Conservation (phyloP, 2,797 vertebrate species). For the Philypnodon macrostomus region DNA sequence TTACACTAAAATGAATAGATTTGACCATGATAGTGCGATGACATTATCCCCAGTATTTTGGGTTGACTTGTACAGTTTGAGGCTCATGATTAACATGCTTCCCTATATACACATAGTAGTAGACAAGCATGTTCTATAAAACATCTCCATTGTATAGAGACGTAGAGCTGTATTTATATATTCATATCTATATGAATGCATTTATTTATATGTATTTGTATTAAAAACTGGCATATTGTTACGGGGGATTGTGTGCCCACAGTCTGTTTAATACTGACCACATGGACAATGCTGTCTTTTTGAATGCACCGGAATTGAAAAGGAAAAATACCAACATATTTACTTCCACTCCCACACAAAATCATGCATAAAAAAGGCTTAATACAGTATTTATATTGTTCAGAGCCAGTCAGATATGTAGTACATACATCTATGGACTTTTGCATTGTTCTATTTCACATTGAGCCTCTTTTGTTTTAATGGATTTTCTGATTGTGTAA, state of each 20-base stretch:
- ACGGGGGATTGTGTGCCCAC: constrained; percentile 41
- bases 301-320: constrained; percentile 55
- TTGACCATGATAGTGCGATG: constrained; percentile 8
- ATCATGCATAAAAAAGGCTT: constrained; percentile 73
- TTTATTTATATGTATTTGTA: constrained; percentile 37
- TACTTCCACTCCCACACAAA: constrained; percentile 66
- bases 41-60: constrained; percentile 19
- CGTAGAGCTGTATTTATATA: constrained; percentile 35
- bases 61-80: constrained; percentile 47
- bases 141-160: constrained; percentile 48
- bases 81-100: constrained; percentile 67
- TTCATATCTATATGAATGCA: constrained; percentile 23
- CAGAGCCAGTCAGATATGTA: constrained; percentile 47
- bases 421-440: constrained; percentile 33
- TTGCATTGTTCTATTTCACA: constrained; percentile 40
- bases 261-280: constrained; percentile 42
- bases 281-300: constrained; percentile 41
- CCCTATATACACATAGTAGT: constrained; percentile 60
- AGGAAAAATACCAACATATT: constrained; percentile 55
- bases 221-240: constrained; percentile 45
- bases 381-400: constrained; percentile 70
- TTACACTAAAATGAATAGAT: constrained; percentile 5
- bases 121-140: constrained; percentile 64
- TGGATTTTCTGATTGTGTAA: constrained; percentile 41
- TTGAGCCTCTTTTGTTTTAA: constrained; percentile 33